Conservation (phyloP, 2,888 invertebrate species). For the Dolomedes plantarius region DNA sequence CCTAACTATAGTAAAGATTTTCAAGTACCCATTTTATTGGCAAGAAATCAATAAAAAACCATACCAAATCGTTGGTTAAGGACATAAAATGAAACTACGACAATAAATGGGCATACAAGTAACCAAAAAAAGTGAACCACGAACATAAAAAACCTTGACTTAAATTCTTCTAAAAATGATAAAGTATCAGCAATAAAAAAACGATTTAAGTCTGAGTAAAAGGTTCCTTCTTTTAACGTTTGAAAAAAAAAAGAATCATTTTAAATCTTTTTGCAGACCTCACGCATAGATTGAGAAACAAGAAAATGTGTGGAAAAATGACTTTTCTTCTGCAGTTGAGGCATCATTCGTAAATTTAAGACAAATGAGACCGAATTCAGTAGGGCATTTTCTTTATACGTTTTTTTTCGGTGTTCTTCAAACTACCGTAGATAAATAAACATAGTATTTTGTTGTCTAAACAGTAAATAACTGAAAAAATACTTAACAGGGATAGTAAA, state of each 20-base stretch:
- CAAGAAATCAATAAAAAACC: slow-evolving; percentile 10
- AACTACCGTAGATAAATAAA: too few relatives aligned
- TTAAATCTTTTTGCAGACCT: slow-evolving; percentile 6
- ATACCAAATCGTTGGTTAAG: slow-evolving; percentile 12
- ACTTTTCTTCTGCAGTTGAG: not conserved
- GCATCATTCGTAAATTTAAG: slow-evolving; percentile 1
- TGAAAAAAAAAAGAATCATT: not conserved
- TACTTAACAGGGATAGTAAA: too few relatives aligned
- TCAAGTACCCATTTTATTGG: not conserved
- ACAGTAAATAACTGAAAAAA: too few relatives aligned
- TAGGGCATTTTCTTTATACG: too few relatives aligned
- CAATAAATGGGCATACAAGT: slow-evolving; percentile 2
- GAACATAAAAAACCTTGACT: slow-evolving; percentile 14
- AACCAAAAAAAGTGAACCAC: slow-evolving; percentile 31
- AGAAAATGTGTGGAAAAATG: slow-evolving; percentile 24
- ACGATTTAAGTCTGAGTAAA: slow-evolving; percentile 34
- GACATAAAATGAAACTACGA: slow-evolving; percentile 15
- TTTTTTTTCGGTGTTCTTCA: too few relatives aligned
- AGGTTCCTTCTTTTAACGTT: slow-evolving; percentile 15
- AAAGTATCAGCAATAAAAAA: slow-evolving; percentile 43
- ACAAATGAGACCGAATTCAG: not conserved
- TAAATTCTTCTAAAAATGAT: slow-evolving; percentile 34
- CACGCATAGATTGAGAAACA: slow-evolving; percentile 23
- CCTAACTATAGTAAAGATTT: not conserved
- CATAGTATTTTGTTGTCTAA: too few relatives aligned